phyloP scores from a whole-genome alignment of 2,113 vertebrate genomes.

The Anhinga anhinga region DNA sequence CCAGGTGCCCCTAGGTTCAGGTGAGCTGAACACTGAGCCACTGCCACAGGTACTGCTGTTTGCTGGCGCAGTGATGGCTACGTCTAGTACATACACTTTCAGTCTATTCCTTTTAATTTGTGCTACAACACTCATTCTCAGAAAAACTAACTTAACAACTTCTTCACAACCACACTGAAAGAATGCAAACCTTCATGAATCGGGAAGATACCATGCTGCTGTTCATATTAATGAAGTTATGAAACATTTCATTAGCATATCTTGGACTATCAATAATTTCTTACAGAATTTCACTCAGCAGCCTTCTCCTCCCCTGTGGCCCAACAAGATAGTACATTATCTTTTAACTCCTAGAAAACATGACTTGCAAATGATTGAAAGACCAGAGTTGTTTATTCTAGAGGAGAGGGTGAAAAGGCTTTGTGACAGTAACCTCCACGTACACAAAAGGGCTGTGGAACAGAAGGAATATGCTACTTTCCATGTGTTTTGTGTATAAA shows the following conservation, averaged over 20 bases:
- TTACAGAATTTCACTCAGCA: neutral
- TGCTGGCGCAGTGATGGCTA: neutral
- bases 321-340: neutral
- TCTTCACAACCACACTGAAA: neutral
- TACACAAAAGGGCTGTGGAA: neutral
- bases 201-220: neutral
- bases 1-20: too few relatives aligned
- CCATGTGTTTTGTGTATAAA: neutral
- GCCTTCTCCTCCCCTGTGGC: neutral
- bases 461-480: neutral
- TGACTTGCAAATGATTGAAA: neutral
- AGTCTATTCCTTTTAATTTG: neutral
- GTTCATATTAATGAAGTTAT: conserved; percentile 12
- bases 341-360: neutral
- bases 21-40: neutral
- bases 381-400: neutral
- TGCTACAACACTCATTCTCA: neutral
- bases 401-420: neutral
- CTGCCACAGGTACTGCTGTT: neutral
- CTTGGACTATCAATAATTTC: conserved; percentile 25
- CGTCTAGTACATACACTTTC: neutral
- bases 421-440: neutral
- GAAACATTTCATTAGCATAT: conserved; percentile 45
- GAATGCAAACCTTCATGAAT: neutral
- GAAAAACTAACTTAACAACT: neutral